Evolutionary conservation across 2,797 vertebrate species (phyloP), one percentile per base, ranked within the genome.

Genomic region (Anguilla anguilla): DNA sequence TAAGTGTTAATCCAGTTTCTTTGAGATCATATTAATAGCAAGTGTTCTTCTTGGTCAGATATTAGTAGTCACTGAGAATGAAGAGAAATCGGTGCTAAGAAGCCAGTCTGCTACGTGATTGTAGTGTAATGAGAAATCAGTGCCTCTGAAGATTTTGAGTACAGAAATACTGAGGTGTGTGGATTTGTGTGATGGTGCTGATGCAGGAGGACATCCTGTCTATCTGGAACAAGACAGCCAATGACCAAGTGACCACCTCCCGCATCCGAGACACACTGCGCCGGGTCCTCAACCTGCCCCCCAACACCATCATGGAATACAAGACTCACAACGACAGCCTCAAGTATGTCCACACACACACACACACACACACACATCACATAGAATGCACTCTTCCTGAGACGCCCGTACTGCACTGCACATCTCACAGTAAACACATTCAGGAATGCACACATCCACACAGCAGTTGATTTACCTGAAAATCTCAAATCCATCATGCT

Each of bases 271-370:
- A 96, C 92, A 96, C 95, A 6, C 86, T 96, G 6, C 92, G 95
- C 67, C 92, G 95, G 83, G 95, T 96, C n/a, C 91, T 96, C 35
- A 96, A 96, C 90, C 94, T 96, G 5, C 95, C 95, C 0, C 92
- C 95, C 0, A 96, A 94, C 90, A 96, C 95, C 77, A 95, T 96
- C 91, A 96, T 96, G 95, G 95, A 96, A 88, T 96, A 96, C 89
- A 96, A 95, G 92, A 95, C 95, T 0, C 95, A 96, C 92, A 95
- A 94, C 10, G 95, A 96, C 93, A 96, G 95, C 86, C 93, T 96
- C 82, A 96, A 95, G 95, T 95, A 93, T 86, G 91, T 67, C 22
- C 5, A 19, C 79, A 51, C 46, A 13, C 6, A n/a, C 51, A 13
- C 11, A 43, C 43, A 10, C 5, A 25, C 43, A 51, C 51, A 13